A percentile compares a stretch with the other conserved stretches of the same genome.
Evolutionary conservation across 2,888 invertebrate genomes (phyloP).

Genomic region (Craniophora ligustri): DNA sequence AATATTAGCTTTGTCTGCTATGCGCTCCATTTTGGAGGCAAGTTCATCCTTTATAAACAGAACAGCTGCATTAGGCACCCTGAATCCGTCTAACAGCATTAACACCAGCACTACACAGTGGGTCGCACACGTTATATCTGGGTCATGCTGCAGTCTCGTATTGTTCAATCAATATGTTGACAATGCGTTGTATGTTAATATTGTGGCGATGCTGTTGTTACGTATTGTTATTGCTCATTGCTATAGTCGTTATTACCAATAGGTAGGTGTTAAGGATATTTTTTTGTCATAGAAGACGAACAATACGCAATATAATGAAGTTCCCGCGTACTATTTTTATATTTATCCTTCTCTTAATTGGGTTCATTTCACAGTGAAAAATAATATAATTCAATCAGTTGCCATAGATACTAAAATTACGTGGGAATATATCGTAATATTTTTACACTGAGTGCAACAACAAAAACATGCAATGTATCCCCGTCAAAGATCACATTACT

Average conservation of each 20-base stretch:
- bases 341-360: not conserved
- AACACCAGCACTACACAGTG: constrained; percentile 66
- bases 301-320: too few species aligned
- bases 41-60: constrained; percentile 28
- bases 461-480: not conserved
- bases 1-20: constrained; percentile 4
- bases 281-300: not conserved
- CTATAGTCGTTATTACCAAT: not conserved
- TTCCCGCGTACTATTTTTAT: too few species aligned
- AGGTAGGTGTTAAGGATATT: not conserved
- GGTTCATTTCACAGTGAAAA: not conserved
- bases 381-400: not conserved
- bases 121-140: constrained; percentile 75
- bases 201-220: constrained; percentile 13
- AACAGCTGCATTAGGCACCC: constrained; percentile 44
- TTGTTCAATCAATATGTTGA: constrained; percentile 75
- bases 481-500: not conserved
- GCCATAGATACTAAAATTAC: too few species aligned
- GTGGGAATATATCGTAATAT: not conserved
- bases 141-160: constrained; percentile 72
- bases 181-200: constrained; percentile 43
- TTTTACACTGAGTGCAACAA: not conserved
- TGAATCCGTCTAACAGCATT: constrained; percentile 64
- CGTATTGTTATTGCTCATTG: constrained; percentile 8
- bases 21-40: constrained; percentile 11